Percentiles rank a stretch among this genome's conserved stretches.
These are phyloP conservation scores for Nomada hirtipes DNA, from an alignment of 2,888 invertebrate genomes.

Conservation along the genomic window DNA sequence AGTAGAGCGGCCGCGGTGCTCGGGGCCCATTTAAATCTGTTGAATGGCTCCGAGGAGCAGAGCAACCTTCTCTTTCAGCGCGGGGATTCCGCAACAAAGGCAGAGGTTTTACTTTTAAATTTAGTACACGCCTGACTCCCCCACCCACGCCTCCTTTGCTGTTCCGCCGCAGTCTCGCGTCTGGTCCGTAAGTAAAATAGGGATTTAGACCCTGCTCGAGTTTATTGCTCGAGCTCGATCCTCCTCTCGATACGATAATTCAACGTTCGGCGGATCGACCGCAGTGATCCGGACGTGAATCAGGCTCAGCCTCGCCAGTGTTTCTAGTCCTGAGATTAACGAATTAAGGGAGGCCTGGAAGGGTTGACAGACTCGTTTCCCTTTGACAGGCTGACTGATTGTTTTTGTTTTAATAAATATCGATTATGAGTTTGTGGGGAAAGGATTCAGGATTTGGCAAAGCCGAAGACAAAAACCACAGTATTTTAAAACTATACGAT, in stretches of 20 bases:
- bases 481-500: no score
- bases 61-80: constrained; percentile 78
- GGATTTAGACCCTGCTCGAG: constrained; percentile 77
- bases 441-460: no score
- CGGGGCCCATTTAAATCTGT: constrained; percentile 80
- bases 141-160: constrained; percentile 54
- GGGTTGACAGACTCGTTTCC: not conserved
- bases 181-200: constrained; percentile 79
- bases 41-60: constrained; percentile 77
- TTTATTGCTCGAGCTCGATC: constrained; percentile 74
- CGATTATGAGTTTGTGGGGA: no score
- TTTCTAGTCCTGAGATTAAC: constrained; percentile 23
- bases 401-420: no score
- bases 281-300: constrained; percentile 52
- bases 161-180: constrained; percentile 56
- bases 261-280: constrained; percentile 64
- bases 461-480: no score
- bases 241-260: constrained; percentile 62
- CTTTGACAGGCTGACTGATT: not conserved
- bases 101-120: constrained; percentile 82
- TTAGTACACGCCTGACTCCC: constrained; percentile 79
- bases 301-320: constrained; percentile 15
- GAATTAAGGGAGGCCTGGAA: not conserved
- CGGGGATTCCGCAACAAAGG: constrained; percentile 81
- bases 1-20: constrained; percentile 60